A percentile compares a stretch with the other conserved stretches of the same genome.
phyloP scores from a whole-genome alignment of 2,113 vertebrate genomes.

The Rhinichthys klamathensis region DNA sequence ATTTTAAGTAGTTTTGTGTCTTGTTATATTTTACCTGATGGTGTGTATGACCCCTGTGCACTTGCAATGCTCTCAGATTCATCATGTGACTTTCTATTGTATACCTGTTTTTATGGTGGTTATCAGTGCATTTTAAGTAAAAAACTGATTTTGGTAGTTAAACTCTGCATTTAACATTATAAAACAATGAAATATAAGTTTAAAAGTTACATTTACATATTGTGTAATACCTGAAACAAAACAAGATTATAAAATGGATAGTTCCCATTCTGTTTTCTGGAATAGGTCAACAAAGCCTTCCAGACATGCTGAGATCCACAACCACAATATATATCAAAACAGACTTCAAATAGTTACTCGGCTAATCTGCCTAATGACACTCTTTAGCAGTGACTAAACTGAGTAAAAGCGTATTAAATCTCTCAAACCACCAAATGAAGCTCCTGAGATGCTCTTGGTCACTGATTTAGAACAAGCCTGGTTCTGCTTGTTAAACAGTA shows the following conservation, averaged over 20 bases:
- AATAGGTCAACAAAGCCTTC: background rate
- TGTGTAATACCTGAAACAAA: background rate
- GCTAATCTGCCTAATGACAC: background rate
- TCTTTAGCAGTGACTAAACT: background rate
- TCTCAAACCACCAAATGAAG: background rate
- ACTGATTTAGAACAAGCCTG: background rate
- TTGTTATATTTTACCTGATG: background rate
- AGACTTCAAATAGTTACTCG: background rate
- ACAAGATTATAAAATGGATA: background rate
- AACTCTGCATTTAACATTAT: background rate
- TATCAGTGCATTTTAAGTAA: background rate
- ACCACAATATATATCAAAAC: background rate
- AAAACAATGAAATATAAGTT: background rate
- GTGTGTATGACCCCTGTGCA: background rate
- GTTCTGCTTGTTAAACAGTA: conserved; percentile 6
- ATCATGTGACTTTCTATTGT: background rate
- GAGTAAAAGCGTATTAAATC: background rate
- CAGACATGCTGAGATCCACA: background rate
- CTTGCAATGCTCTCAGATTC: background rate
- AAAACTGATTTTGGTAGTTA: background rate
- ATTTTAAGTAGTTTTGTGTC: background rate
- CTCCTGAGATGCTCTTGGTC: background rate
- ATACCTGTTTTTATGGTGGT: background rate
- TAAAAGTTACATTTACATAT: background rate
- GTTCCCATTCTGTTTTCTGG: background rate